Conservation (phyloP, 2,113 vertebrate species). For the Pampusana beccarii region DNA sequence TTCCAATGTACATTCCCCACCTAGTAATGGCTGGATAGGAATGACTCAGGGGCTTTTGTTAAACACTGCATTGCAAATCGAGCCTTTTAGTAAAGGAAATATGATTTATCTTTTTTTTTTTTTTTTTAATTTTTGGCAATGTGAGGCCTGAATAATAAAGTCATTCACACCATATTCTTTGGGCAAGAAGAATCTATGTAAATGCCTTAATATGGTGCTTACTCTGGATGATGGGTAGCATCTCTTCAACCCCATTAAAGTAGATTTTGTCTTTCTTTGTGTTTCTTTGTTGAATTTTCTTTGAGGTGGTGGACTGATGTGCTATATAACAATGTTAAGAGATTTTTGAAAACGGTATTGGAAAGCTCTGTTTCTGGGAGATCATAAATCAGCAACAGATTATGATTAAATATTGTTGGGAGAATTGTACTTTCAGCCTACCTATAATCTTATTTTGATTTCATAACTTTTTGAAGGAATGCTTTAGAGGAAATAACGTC, state of each 20-base stretch:
- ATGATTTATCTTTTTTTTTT: neutral
- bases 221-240: neutral
- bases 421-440: neutral
- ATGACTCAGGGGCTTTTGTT: neutral
- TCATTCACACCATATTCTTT: neutral
- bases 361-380: neutral
- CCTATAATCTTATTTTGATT: neutral
- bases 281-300: neutral
- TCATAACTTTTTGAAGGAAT: neutral
- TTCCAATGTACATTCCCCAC: neutral
- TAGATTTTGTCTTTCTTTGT: neutral
- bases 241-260: neutral
- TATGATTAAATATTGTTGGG: neutral
- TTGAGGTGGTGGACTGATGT: neutral
- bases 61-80: neutral
- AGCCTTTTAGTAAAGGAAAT: constrained; percentile 17
- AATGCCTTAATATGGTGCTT: neutral
- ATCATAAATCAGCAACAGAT: neutral
- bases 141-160: neutral
- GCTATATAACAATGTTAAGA: neutral
- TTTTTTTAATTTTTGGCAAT: neutral
- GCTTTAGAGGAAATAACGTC: neutral
- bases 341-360: neutral
- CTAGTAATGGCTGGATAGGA: neutral
- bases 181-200: neutral